These are phyloP conservation scores for Campylomormyrus numenius DNA, from an alignment of 2,113 vertebrate species.

Conservation along the genomic window DNA sequence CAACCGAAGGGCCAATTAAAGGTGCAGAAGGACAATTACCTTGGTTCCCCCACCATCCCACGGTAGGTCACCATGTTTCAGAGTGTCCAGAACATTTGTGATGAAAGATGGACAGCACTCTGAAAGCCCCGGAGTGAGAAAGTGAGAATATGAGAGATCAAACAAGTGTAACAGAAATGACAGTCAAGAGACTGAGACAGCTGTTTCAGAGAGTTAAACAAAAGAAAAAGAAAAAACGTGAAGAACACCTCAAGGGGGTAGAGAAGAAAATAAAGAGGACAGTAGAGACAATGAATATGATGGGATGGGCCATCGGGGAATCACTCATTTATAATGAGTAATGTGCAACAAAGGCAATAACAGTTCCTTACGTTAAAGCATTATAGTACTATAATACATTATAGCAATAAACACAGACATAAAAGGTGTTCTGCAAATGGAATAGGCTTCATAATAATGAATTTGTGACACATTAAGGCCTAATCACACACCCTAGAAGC, in stretches of 20 bases:
- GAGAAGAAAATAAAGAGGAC: neutral
- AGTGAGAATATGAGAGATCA: neutral
- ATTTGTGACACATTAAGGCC: neutral
- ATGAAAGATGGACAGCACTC: neutral
- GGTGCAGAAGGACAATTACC: neutral
- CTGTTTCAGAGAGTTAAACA: neutral
- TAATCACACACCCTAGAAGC: neutral
- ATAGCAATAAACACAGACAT: neutral
- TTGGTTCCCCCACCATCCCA: neutral
- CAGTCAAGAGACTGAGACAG: slow-evolving; percentile 15
- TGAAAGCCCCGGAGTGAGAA: neutral
- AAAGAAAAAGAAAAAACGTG: neutral
- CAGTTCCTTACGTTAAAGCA: neutral
- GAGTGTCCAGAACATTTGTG: neutral
- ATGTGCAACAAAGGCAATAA: neutral
- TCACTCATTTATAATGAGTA: neutral
- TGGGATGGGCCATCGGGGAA: neutral
- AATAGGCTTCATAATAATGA: neutral
- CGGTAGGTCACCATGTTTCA: neutral
- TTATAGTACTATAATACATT: neutral
- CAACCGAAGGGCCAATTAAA: neutral
- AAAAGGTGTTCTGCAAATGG: neutral
- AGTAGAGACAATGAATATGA: neutral
- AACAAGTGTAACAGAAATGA: slow-evolving; percentile 13
- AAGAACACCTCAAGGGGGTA: slow-evolving; percentile 10